phyloP scores from a whole-genome alignment of 1,140 invertebrate genomes.

The Wasmannia auropunctata region DNA sequence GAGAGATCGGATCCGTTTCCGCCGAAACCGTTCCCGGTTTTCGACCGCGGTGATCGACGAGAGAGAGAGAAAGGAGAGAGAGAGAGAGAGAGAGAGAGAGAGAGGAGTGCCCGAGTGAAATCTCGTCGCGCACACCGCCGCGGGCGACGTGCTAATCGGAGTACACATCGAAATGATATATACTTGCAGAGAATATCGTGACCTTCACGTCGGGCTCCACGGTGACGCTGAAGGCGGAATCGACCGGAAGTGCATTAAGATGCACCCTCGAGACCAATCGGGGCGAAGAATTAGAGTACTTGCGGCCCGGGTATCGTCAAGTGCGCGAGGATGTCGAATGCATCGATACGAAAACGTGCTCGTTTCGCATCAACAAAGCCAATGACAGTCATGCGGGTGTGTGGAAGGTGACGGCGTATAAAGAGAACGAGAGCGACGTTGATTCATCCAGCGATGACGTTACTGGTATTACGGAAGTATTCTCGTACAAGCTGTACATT shows the following conservation, averaged over 20 bases:
- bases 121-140: slow-evolving; percentile 4
- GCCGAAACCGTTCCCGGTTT: slow-evolving; percentile 22
- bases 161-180: slow-evolving; percentile 22
- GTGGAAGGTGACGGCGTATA: neutral
- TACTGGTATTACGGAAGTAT: neutral
- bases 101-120: neutral
- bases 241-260: neutral
- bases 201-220: too few species aligned
- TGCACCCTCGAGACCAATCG: slow-evolving; percentile 19
- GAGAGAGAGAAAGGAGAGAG: too few species aligned
- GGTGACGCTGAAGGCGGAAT: neutral
- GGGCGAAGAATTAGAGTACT: neutral
- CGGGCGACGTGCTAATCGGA: neutral
- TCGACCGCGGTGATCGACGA: slow-evolving; percentile 15
- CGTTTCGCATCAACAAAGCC: neutral
- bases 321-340: neutral
- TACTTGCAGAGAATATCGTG: slow-evolving; percentile 17
- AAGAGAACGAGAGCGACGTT: neutral
- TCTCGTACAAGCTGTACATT: neutral
- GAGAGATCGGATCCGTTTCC: slow-evolving; percentile 24
- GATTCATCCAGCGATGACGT: neutral
- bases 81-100: too few species aligned
- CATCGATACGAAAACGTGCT: neutral
- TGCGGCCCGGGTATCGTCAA: neutral
- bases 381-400: neutral